Base-by-base conservation (phyloP, 2,888 invertebrate genomes). In the Rhingia rostrata region DNA sequence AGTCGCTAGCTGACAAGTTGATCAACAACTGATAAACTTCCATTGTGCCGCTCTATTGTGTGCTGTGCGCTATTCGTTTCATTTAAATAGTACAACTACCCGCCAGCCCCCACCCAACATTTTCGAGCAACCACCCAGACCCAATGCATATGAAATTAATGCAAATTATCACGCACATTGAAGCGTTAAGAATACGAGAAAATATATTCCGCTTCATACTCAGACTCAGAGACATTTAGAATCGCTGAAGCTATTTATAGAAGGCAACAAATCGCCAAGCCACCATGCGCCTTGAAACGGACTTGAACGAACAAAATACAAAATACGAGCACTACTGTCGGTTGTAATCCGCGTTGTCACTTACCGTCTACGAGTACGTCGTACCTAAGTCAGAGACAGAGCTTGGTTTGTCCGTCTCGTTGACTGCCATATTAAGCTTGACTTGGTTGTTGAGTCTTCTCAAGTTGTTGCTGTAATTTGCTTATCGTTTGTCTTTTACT, bases 1-100 rank as follows among this genome's bases (percentile, higher is more conserved):
- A 84, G 84, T 80, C 70, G 74, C 80, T 70, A 49, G 70, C 84
- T 80, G 84, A 79, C 84, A 84, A 80, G 80, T 84, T 80, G 80
- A 84, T 84, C 84, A 84, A 60, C 74, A 74, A 74, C 64, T 70
- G 84, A 84, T 80, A 80, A 84, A 80, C 74, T 58, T 66, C 66
- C 69, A 84, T 84, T 84, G 49, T 75, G 43, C 35, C 22, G 58
- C 12, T 45, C 39, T 3, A 73, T 35, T 53, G 54, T 64, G 33
- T 37, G 9, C 39, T 22, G 45, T 47, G 61, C n/a, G 43, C 66
- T 72, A 63, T 51, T 63, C 41, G 49, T 9, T 73, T 83, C 10
- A 64, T 41, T 39, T 39, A 64, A 61, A 41, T 39, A 12, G 12
- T 32, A 53, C 45, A n/a, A 45, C n/a, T 45, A 12, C 51, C 60